A percentile compares a stretch with the other conserved stretches of the same genome.
These are phyloP conservation scores for Bibio marci DNA, from an alignment of 2,888 invertebrate species.

Conservation along the genomic window DNA sequence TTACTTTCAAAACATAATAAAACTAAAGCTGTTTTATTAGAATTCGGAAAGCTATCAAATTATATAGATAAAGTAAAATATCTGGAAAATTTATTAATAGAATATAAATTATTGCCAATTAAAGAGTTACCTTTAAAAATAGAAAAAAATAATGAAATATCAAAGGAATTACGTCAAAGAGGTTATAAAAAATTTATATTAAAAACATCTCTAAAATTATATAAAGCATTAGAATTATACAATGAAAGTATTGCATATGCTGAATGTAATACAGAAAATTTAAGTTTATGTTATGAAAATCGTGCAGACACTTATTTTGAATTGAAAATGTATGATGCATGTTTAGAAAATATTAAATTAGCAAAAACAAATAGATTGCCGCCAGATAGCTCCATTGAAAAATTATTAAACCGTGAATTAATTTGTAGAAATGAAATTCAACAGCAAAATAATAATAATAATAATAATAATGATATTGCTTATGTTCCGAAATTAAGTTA, in stretches of 20 bases:
- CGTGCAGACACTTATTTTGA: slow-evolving; percentile 57
- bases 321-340: slow-evolving; percentile 43
- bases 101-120: too few relatives aligned
- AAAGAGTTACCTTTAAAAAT: slow-evolving; percentile 18
- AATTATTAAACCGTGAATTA: slow-evolving; percentile 39
- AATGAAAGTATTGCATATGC: too few relatives aligned
- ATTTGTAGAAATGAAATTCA: slow-evolving; percentile 29
- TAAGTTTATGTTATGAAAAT: slow-evolving; percentile 52
- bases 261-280: too few relatives aligned
- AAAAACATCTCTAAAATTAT: slow-evolving; percentile 30
- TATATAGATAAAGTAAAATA: too few relatives aligned
- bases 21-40: too few relatives aligned
- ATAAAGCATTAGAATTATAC: slow-evolving; percentile 35
- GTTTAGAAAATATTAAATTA: slow-evolving; percentile 47
- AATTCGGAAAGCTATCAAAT: too few relatives aligned
- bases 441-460: slow-evolving; percentile 7
- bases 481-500: slow-evolving; percentile 8
- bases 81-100: too few relatives aligned
- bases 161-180: slow-evolving; percentile 36
- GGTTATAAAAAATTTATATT: slow-evolving; percentile 38
- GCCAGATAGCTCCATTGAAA: slow-evolving; percentile 41
- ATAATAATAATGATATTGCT: too few relatives aligned
- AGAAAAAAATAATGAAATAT: slow-evolving; percentile 33
- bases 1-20: too few relatives aligned
- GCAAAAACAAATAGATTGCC: slow-evolving; percentile 41